Conservation (phyloP, 1,140 invertebrate species). For the Eupristina koningsbergeri region DNA sequence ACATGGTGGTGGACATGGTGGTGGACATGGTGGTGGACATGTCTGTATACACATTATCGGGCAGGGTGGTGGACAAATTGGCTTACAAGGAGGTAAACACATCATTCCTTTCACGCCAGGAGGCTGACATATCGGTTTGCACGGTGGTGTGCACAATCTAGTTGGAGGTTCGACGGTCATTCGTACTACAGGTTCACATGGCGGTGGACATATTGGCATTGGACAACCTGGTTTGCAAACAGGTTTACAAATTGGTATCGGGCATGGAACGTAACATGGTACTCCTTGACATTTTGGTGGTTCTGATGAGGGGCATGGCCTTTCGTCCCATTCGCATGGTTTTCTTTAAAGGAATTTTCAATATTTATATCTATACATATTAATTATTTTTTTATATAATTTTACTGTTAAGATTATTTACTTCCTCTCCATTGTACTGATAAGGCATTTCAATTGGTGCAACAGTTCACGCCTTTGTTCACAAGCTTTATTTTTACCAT, state of each 20-base stretch:
- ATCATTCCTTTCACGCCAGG: neutral
- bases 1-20: slow-evolving; percentile 2
- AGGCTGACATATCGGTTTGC: neutral
- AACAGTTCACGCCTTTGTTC: slow-evolving; percentile 63
- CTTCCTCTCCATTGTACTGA: slow-evolving; percentile 66
- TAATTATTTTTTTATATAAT: neutral
- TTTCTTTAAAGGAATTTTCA: slow-evolving; percentile 57
- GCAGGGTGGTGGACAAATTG: neutral
- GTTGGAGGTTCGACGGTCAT: neutral
- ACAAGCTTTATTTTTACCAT: slow-evolving; percentile 66
- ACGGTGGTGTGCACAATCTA: neutral
- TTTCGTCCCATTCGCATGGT: slow-evolving; percentile 70
- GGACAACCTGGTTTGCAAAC: slow-evolving; percentile 18
- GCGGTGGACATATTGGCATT: neutral
- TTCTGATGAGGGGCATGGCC: slow-evolving; percentile 51
- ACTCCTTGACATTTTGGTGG: slow-evolving; percentile 26
- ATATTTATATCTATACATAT: neutral
- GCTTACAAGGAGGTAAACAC: neutral
- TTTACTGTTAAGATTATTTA: slow-evolving; percentile 46
- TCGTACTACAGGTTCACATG: neutral
- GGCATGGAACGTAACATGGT: slow-evolving; percentile 6
- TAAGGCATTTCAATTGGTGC: slow-evolving; percentile 66
- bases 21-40: slow-evolving; percentile 1
- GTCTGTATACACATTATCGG: neutral
- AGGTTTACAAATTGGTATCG: neutral